Percentiles rank a stretch among this genome's conserved stretches.
phyloP scores from a whole-genome alignment of 2,888 invertebrate species.

The Hyalella azteca region DNA sequence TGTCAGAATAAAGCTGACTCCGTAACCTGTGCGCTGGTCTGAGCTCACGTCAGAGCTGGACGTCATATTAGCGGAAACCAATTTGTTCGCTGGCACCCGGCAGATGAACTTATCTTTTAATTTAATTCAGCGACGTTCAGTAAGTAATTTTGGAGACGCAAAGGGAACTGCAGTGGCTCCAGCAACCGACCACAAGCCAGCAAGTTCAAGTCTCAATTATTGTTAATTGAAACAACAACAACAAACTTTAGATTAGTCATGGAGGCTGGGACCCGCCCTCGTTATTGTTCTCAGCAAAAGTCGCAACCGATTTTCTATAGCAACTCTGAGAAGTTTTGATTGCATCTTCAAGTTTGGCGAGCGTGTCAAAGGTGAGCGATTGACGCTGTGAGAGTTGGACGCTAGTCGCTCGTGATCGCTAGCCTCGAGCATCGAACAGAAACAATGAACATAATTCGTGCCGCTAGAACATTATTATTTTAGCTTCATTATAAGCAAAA shows the following conservation, averaged over 20 bases:
- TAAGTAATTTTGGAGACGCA: conserved; percentile 17
- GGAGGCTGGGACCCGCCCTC: conserved; percentile 22
- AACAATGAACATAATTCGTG: too few relatives aligned
- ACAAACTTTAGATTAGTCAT: conserved; percentile 34
- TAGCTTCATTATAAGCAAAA: too few relatives aligned
- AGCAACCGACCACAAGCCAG: not conserved
- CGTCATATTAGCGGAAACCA: too few relatives aligned
- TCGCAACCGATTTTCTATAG: conserved; percentile 31
- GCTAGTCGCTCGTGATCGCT: too few relatives aligned
- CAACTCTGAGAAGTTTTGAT: conserved; percentile 29
- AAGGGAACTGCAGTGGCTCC: not conserved
- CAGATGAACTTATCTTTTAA: not conserved
- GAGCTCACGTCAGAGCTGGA: too few relatives aligned
- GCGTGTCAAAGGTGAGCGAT: conserved; percentile 33
- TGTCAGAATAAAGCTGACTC: too few relatives aligned
- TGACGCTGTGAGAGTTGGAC: too few relatives aligned
- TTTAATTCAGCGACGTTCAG: not conserved
- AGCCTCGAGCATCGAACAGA: too few relatives aligned
- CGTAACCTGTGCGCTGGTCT: too few relatives aligned
- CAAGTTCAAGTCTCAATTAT: conserved; percentile 18
- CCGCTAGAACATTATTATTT: too few relatives aligned
- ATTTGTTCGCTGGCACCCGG: too few relatives aligned
- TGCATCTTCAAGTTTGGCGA: conserved; percentile 2
- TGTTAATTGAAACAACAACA: conserved; percentile 34
- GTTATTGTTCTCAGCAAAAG: conserved; percentile 29